Conservation (phyloP, 2,113 vertebrate genomes). For the Ciconia maguari region DNA sequence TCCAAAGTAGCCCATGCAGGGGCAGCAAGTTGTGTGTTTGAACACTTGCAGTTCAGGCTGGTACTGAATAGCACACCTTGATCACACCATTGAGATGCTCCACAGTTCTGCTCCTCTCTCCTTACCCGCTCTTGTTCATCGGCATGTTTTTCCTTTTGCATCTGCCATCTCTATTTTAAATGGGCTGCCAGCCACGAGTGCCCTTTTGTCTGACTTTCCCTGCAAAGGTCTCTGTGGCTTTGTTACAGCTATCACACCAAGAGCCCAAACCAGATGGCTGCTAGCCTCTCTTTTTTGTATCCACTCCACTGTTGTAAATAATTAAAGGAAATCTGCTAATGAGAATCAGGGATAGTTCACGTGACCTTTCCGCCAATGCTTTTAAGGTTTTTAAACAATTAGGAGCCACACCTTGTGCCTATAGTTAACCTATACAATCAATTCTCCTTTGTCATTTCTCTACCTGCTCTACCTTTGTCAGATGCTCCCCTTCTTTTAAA, state of each 20-base stretch:
- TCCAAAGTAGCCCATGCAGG: fast-evolving
- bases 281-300: not conserved
- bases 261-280: not conserved
- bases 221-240: not conserved
- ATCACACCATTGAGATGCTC: not conserved
- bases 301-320: not conserved
- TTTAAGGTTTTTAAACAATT: not conserved
- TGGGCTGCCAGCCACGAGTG: not conserved
- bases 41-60: not conserved
- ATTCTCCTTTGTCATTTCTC: not conserved
- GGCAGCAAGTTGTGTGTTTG: not conserved
- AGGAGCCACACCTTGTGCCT: not conserved
- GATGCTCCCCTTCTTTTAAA: not conserved
- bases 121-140: not conserved
- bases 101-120: not conserved
- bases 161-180: not conserved
- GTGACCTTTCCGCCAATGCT: not conserved
- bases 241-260: not conserved
- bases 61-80: not conserved
- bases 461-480: not conserved
- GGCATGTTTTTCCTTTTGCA: not conserved
- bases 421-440: not conserved
- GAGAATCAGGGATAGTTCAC: not conserved
- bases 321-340: not conserved
- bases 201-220: not conserved